Evolutionary conservation across 1,140 invertebrate genomes (phyloP), one percentile per base, ranked within the genome.

Genomic region (Papilio dardanus): DNA sequence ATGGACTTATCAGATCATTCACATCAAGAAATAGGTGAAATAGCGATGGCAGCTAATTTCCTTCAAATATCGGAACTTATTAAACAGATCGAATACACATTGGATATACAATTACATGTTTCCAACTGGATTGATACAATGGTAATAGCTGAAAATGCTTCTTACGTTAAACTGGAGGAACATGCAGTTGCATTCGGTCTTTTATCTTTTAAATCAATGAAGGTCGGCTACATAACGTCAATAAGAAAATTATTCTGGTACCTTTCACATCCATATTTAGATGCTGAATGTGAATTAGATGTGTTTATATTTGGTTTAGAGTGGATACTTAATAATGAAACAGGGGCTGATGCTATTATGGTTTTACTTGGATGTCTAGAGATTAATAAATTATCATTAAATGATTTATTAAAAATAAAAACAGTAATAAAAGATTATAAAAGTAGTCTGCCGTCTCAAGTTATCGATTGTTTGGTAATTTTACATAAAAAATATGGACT

Each of bases 11-110:
- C 81, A 58, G 87, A 88, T 37, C 79, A 87, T 71, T 73, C 82
- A n/a, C 58, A 89, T 3, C 68, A 76, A 19, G 83, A 67, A 21
- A 82, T 92, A 46, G 82, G 81, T 28, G 84, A 88, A 7, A 74
- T 92, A 28, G 84, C 86, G 16, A 28, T 82, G 10, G 87, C 87
- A 50, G 89, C 90, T 21, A 88, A 86, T 76, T 93, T 88, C 58
- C 78, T 93, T 31, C 90, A 92, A 81, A 86, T 93, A 31, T 86
- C 86, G 33, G 90, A 93, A 78, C 79, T 93, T 5, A 86, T 88
- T 8, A 93, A 88, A 83, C 89, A 92, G 78, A 89, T 93, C 68
- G 83, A 91, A 74, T 87, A 88, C 69, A 82, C 82, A 30, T 79
- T 93, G 71, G 86, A 89, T 31, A 40, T 82, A 12, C 83, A 88